These are phyloP conservation scores for Syndactyla subalaris DNA, from an alignment of 2,797 vertebrate genomes.

Conservation along the genomic window DNA sequence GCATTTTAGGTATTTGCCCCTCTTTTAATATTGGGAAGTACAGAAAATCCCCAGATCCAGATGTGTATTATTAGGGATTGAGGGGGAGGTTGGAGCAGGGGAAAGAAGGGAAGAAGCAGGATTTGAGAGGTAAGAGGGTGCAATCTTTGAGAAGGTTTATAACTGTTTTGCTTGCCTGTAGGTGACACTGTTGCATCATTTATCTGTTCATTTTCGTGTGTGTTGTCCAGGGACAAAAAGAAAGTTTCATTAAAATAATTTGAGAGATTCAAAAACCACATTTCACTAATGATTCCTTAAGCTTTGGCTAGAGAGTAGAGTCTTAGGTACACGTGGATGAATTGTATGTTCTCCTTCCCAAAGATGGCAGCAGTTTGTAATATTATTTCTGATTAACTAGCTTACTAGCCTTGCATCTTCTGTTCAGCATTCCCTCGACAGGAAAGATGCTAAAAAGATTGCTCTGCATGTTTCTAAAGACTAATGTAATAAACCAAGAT, in stretches of 20 bases:
- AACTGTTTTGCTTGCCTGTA: conserved; percentile 72
- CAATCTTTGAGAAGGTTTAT: background rate
- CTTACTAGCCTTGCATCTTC: background rate
- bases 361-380: background rate
- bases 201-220: conserved; percentile 46
- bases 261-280: background rate
- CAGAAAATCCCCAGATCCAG: conserved; percentile 28
- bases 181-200: conserved; percentile 80
- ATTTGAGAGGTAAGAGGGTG: background rate
- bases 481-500: conserved; percentile 19
- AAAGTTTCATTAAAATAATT: conserved; percentile 10
- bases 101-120: background rate
- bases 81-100: background rate
- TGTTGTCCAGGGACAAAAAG: conserved; percentile 72
- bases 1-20: conserved; percentile 38
- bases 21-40: conserved; percentile 21
- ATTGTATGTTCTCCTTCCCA: background rate
- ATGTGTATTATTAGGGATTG: background rate
- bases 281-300: background rate
- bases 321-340: background rate
- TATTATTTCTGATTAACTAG: conserved; percentile 40
- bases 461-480: conserved; percentile 22
- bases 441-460: conserved; percentile 7
- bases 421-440: conserved; percentile 6
- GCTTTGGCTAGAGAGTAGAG: background rate